A percentile compares a stretch with the other conserved stretches of the same genome.
Conservation (phyloP, 64 coral and sea anemone genomes). For the Platygyra sinensis region DNA sequence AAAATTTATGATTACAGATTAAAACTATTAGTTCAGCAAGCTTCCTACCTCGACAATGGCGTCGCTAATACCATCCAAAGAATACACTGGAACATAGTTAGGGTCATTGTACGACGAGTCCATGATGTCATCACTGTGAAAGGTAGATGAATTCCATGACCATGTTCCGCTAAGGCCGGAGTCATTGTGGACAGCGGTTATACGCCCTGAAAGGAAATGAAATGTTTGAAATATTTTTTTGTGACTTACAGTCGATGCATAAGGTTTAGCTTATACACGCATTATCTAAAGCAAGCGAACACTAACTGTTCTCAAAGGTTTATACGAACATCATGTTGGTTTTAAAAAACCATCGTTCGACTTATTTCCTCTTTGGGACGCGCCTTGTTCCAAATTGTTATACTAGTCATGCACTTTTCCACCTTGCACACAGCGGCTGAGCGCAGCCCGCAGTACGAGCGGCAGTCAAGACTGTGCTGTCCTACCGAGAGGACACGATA, state of each 20-base stretch:
- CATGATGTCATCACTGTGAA: conserved; percentile 79
- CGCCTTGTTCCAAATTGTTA: not conserved
- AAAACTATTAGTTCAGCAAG: not conserved
- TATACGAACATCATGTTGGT: too few relatives aligned
- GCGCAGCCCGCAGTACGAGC: too few relatives aligned
- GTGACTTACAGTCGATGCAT: too few relatives aligned
- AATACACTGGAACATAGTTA: conserved; percentile 41
- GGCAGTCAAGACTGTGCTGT: too few relatives aligned
- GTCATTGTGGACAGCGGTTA: conserved; percentile 18
- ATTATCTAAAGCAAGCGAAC: too few relatives aligned
- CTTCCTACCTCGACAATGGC: not conserved
- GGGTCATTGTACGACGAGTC: conserved; percentile 66
- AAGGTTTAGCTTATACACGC: too few relatives aligned
- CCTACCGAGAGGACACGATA: too few relatives aligned
- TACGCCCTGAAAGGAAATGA: conserved; percentile 2
- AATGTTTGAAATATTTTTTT: too few relatives aligned
- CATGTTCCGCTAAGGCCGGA: conserved; percentile 57
- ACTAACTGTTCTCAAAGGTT: too few relatives aligned
- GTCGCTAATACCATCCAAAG: conserved; percentile 26
- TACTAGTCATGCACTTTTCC: not conserved
- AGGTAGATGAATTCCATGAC: conserved; percentile 85
- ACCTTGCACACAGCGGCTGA: too few relatives aligned
- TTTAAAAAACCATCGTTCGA: too few relatives aligned
- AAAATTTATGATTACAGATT: too few relatives aligned
- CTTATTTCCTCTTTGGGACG: not conserved